Conservation (phyloP, 30 jellyfish, hydroid and myxozoan genomes). For the Chrysaora quinquecirrha region DNA sequence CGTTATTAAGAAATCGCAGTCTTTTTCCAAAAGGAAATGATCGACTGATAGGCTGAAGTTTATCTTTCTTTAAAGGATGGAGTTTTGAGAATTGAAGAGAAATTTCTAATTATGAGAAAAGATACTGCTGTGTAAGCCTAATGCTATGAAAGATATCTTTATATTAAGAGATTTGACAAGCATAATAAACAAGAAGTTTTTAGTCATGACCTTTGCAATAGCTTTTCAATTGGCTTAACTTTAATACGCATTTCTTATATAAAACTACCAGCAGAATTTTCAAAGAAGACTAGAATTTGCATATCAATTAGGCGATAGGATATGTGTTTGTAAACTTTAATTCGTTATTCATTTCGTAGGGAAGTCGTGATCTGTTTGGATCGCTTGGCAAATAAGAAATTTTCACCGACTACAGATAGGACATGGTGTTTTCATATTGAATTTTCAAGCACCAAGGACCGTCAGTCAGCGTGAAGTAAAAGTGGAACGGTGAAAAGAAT, state of each 20-base stretch:
- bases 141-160: background rate
- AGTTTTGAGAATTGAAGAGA: background rate
- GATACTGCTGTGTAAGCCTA: background rate
- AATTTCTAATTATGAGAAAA: background rate
- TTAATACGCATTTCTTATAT: constrained; percentile 6
- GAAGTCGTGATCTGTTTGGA: background rate
- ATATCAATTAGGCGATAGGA: constrained; percentile 24
- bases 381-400: too few species aligned
- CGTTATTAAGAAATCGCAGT: background rate
- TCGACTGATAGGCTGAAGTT: background rate
- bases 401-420: too few species aligned
- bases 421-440: too few species aligned
- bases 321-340: constrained; percentile 52
- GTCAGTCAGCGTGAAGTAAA: too few species aligned
- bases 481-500: too few species aligned
- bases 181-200: background rate
- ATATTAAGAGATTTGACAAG: background rate
- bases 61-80: background rate
- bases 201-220: background rate
- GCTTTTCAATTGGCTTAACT: constrained; percentile 10
- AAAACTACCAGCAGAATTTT: constrained; percentile 13
- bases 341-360: constrained; percentile 32
- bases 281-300: constrained; percentile 17
- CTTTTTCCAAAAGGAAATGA: too few species aligned
- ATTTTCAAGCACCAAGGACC: too few species aligned